These are phyloP conservation scores for Trachelus troglodyta DNA, from an alignment of 2,888 invertebrate genomes.

Conservation along the genomic window DNA sequence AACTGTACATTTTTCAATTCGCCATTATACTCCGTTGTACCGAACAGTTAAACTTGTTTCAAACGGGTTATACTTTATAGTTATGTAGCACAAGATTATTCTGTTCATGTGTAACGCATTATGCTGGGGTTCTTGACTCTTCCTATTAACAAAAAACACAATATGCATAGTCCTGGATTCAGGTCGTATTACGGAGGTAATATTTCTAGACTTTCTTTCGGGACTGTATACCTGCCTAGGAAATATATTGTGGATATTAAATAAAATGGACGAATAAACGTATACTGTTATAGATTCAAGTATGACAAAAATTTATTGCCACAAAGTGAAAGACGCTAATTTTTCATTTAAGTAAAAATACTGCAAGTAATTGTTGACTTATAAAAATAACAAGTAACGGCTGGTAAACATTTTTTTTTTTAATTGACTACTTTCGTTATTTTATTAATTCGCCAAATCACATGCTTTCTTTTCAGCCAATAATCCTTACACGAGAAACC, in stretches of 20 bases:
- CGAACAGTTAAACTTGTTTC: background rate
- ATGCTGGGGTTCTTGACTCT: background rate
- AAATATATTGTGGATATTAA: background rate
- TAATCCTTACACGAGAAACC: too few relatives aligned
- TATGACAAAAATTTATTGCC: background rate
- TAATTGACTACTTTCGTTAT: background rate
- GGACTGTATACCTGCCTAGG: background rate
- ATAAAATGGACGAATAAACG: background rate
- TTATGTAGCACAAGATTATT: background rate
- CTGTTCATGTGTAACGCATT: background rate
- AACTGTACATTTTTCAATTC: background rate
- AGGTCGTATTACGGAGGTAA: background rate
- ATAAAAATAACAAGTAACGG: background rate
- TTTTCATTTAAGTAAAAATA: background rate
- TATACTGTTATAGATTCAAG: background rate
- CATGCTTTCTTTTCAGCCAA: too few relatives aligned
- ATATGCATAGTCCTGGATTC: background rate
- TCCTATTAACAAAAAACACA: background rate
- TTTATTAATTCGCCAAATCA: background rate
- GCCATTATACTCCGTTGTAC: background rate
- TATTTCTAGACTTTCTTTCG: background rate
- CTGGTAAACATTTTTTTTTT: background rate
- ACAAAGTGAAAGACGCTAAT: background rate
- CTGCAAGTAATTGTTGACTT: background rate
- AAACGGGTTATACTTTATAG: background rate